Base-by-base conservation (phyloP, 2,113 vertebrate species). In the Seriola rivoliana region DNA sequence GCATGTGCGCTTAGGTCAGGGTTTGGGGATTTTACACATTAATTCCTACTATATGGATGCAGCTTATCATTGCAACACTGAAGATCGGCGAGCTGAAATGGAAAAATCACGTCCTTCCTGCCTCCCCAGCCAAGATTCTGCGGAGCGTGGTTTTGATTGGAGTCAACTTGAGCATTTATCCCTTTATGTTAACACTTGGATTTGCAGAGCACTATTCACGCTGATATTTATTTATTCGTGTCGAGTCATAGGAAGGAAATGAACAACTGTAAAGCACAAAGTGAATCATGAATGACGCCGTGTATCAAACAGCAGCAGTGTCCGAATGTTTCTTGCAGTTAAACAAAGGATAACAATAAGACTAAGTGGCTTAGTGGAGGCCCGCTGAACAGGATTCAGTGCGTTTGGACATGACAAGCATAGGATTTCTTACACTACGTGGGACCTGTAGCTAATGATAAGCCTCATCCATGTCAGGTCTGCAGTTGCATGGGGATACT, bases 241-340 rank as follows among this genome's bases (percentile, higher is more conserved):
- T 76, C 13, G 64, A 46, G 59, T 85, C 69, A 29, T 86, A 85
- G 89, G 79, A 88, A 80, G 88, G 71, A 75, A 88, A 75, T 7
- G 75, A 80, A 70, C 74, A 72, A 89, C 90, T 78, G 88, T 86
- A 90, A 95, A 96, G 95, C 95, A 96, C 95, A 95, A 95, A 85
- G 86, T 76, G 19, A 77, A 57, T 25, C 17, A 4, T 21, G 14
- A 32, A 42, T 38, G 60, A 32, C 6, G 32, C 59, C 36, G 60
- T 17, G 55, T 54, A 17, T 60, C 16, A 17, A 59, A 66, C 69
- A 32, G 57, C 67, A 42, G 38, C 12, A 5, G 69, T 10, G 58
- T 81, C 58, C 11, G 48, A 65, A 62, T 23, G 54, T 75, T 52
- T 75, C 19, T 5, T 23, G 0, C 34, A n/a, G 13, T 21, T 23